Conservation (phyloP, 2,113 vertebrate species). For the Columbina picui region DNA sequence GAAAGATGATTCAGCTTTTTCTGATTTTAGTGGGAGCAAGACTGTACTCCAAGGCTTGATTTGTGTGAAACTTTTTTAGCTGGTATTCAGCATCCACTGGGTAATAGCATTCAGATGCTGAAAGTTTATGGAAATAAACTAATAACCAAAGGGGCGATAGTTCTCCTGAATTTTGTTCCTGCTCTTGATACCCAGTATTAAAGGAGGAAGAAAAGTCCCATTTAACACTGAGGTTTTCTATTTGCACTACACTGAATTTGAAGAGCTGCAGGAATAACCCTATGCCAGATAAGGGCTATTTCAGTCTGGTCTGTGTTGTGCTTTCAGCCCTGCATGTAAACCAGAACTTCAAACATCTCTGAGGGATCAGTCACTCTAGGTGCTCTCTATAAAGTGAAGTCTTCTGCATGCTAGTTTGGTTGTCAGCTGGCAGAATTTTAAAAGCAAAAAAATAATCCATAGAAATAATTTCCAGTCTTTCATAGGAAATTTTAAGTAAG, state of each 20-base stretch:
- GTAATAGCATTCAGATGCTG: background rate
- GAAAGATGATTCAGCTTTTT: background rate
- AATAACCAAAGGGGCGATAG: background rate
- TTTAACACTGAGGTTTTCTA: background rate
- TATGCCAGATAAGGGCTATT: background rate
- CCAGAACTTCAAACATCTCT: background rate
- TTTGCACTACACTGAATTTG: background rate
- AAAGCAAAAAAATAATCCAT: background rate
- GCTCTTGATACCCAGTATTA: background rate
- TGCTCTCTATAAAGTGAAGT: background rate
- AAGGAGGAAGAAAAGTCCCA: background rate
- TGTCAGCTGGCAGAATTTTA: background rate
- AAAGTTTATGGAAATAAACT: background rate
- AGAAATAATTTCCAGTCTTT: background rate
- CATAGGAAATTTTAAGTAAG: background rate
- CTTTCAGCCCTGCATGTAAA: background rate
- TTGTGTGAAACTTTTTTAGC: background rate
- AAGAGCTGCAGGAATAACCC: background rate
- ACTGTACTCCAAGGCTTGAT: background rate
- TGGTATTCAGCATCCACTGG: background rate
- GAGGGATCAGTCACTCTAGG: background rate
- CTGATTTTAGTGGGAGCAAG: background rate
- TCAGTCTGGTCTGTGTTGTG: background rate
- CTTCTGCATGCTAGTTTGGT: background rate
- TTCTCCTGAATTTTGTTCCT: background rate